A percentile compares a stretch with the other conserved stretches of the same genome.
These are phyloP conservation scores for Leptoclinus maculatus DNA, from an alignment of 2,797 vertebrate species.

Conservation along the genomic window DNA sequence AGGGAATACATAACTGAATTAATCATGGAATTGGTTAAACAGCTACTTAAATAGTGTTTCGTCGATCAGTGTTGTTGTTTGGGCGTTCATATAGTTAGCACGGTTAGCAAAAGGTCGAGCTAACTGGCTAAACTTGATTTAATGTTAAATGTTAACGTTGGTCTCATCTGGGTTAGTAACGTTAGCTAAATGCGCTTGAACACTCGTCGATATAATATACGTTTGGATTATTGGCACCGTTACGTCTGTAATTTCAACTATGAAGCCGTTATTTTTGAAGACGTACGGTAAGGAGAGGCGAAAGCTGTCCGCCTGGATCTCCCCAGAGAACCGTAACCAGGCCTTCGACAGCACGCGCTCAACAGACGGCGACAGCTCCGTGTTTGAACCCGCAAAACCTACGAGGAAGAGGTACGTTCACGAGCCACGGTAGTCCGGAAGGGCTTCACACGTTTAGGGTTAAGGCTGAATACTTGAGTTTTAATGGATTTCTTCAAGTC, in stretches of 20 bases:
- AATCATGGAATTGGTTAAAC: background rate
- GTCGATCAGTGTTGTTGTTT: background rate
- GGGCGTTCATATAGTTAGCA: background rate
- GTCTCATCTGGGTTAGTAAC: background rate
- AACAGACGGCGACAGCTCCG: slow-evolving; percentile 63
- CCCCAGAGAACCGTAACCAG: slow-evolving; percentile 66
- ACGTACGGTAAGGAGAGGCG: slow-evolving; percentile 79
- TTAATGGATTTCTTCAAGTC: background rate
- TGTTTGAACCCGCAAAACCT: slow-evolving; percentile 40
- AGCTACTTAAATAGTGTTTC: rapidly evolving
- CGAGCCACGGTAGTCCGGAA: background rate
- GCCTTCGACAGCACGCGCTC: slow-evolving; percentile 77
- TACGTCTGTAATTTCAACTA: background rate
- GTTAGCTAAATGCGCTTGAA: background rate
- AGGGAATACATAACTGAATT: background rate
- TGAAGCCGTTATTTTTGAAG: slow-evolving; percentile 71
- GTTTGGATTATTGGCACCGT: background rate
- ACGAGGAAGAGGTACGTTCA: slow-evolving; percentile 54
- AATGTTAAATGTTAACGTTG: background rate
- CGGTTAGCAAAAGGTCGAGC: background rate
- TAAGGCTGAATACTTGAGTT: background rate
- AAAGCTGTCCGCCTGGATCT: slow-evolving; percentile 78
- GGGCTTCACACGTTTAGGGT: background rate
- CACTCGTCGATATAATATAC: too few relatives aligned
- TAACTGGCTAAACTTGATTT: background rate